Percentiles rank a stretch among this genome's conserved stretches.
These are phyloP conservation scores for Oncopodura yosiiana DNA, from an alignment of 1,140 invertebrate genomes.

Conservation along the genomic window DNA sequence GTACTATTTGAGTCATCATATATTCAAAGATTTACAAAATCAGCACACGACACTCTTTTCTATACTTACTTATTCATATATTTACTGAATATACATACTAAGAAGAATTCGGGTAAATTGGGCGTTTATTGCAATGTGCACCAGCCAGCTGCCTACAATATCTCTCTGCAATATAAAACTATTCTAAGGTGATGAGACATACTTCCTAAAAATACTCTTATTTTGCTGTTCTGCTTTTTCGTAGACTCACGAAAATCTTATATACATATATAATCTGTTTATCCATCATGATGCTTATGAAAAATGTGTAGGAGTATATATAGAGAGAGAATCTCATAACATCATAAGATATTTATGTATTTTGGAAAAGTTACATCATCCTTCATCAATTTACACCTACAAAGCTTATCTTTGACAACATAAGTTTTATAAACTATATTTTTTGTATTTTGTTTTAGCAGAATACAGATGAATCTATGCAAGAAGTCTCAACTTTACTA, in stretches of 20 bases:
- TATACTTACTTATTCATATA: not conserved
- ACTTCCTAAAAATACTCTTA: constrained; percentile 15
- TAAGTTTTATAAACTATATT: not conserved
- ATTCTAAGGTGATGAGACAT: constrained; percentile 12
- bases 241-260: too few relatives aligned
- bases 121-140: not conserved
- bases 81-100: not conserved
- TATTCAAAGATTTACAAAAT: too few relatives aligned
- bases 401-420: not conserved
- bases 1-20: too few relatives aligned
- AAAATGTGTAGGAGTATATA: too few relatives aligned
- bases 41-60: too few relatives aligned
- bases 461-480: constrained; percentile 9
- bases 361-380: not conserved
- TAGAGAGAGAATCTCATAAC: too few relatives aligned
- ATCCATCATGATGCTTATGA: not conserved
- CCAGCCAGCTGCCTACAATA: not conserved
- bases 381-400: not conserved
- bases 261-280: not conserved
- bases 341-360: too few relatives aligned
- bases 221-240: not conserved
- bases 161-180: not conserved
- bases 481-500: constrained; percentile 25
- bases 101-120: not conserved
- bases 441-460: constrained; percentile 1